Evolutionary conservation across 2,888 invertebrate species (phyloP), one percentile per base, ranked within the genome.

Genomic region (Hydriomena furcata): DNA sequence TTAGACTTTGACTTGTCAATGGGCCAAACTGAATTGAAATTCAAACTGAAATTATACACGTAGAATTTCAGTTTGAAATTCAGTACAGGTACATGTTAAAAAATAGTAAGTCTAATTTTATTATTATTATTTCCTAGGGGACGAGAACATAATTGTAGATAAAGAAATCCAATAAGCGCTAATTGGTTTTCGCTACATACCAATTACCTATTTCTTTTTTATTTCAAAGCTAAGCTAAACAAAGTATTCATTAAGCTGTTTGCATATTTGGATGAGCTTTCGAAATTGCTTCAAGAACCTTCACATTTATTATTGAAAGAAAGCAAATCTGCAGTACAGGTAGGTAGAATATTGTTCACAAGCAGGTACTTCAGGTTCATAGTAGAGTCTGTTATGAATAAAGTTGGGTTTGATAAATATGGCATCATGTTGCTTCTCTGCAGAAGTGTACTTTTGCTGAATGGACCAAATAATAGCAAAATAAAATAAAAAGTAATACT

Each of bases 281-380:
- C 32, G 40, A 32, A 42, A 46, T 46, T 31, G 45, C 45, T 45
- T 25, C 25, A 23, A 36, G 45, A 31, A 34, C 41, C 34, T 24
- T 17, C 28, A 2, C 44, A 52, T 52, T 37, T 46, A 52, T 46
- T 52, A 46, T 51, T 45, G 36, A 51, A 40, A 31, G 23, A 8
- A 13, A 25, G 11, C 7, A 6, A 13, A 24, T 40, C 21, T 30
- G 30, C 21, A 13, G 8, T 13, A 32, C 24, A 41, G 32, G 23
- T 6, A 23, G 41, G 30, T 30, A n/a, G n/a, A n/a, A 17, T 41
- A 41, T 30, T 40, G 11, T 23, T 31, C 6, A 12, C 31, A 7
- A 13, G 41, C 8, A 31, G 12, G 13, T 31, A 31, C 31, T 8
- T 31, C 5, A 28, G 27, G 21, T 32, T 38, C 20, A 25, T 13